Conservation (phyloP, 2,797 vertebrate genomes). For the Melanotaenia nigrans region DNA sequence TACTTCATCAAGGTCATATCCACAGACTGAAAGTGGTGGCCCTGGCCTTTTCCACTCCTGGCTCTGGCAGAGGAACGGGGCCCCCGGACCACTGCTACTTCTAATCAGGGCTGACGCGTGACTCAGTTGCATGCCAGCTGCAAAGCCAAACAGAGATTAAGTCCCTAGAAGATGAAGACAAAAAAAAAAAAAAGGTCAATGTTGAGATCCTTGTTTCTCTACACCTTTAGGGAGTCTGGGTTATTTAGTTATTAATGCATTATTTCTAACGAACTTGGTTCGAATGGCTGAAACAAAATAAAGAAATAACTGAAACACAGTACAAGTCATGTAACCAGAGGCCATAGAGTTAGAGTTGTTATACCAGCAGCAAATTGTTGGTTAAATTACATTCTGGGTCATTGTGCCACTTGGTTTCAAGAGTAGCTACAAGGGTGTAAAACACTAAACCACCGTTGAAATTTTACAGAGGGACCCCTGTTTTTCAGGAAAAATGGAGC, state of each 20-base stretch:
- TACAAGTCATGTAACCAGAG: constrained; percentile 35
- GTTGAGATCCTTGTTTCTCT: constrained; percentile 76
- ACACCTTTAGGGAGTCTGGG: constrained; percentile 66
- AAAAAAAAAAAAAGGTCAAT: constrained; percentile 80
- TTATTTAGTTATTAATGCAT: constrained; percentile 60
- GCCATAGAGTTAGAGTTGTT: constrained; percentile 44
- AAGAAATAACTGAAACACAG: constrained; percentile 41
- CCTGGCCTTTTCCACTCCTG: constrained; percentile 81
- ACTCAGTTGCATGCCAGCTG: constrained; percentile 85
- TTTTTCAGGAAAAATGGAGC: not conserved
- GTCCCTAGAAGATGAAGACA: constrained; percentile 81
- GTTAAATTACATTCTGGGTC: constrained; percentile 64
- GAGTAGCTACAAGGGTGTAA: constrained; percentile 30
- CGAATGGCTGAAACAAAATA: constrained; percentile 46
- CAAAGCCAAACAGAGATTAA: constrained; percentile 80
- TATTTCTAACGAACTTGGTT: constrained; percentile 56
- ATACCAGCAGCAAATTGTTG: constrained; percentile 48
- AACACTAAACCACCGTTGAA: not conserved
- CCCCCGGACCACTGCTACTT: constrained; percentile 81
- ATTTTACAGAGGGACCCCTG: not conserved
- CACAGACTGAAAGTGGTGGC: constrained; percentile 78
- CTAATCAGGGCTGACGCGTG: constrained; percentile 87
- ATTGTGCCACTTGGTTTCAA: constrained; percentile 61
- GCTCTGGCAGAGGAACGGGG: constrained; percentile 77
- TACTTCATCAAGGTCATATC: constrained; percentile 81